A percentile compares a stretch with the other conserved stretches of the same genome.
These are phyloP conservation scores for Lichenostomus cassidix DNA, from an alignment of 2,113 vertebrate species.

Conservation along the genomic window DNA sequence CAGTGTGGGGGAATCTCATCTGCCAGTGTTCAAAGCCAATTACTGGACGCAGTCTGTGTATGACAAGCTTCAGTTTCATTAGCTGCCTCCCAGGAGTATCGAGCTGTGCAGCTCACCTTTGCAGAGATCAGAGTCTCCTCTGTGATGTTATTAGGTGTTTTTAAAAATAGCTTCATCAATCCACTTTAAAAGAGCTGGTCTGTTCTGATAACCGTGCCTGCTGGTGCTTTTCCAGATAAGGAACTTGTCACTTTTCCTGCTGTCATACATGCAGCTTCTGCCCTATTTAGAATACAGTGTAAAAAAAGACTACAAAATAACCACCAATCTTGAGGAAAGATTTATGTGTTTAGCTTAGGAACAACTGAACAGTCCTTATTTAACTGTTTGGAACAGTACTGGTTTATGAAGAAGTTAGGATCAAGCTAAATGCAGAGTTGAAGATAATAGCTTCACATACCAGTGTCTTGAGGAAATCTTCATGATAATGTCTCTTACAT, in stretches of 20 bases:
- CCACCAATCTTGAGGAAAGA: not conserved
- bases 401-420: not conserved
- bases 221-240: constrained; percentile 35
- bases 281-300: constrained; percentile 6
- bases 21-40: not conserved
- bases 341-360: not conserved
- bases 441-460: not conserved
- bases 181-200: constrained; percentile 24
- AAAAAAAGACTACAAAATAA: constrained; percentile 9
- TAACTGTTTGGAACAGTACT: not conserved
- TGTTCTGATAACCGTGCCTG: constrained; percentile 16
- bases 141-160: constrained; percentile 36
- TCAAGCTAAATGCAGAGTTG: not conserved
- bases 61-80: constrained; percentile 38
- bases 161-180: constrained; percentile 46
- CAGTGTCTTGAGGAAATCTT: not conserved
- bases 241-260: constrained; percentile 28
- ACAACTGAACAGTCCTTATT: not conserved
- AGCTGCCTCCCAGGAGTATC: not conserved
- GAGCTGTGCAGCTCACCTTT: not conserved
- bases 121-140: constrained; percentile 24
- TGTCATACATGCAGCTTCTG: constrained; percentile 2
- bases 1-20: not conserved
- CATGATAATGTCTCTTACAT: not conserved
- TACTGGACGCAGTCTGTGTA: not conserved